These are phyloP conservation scores for Sinocyclocheilus anshuiensis DNA, from an alignment of 2,113 vertebrate species.

Conservation along the genomic window DNA sequence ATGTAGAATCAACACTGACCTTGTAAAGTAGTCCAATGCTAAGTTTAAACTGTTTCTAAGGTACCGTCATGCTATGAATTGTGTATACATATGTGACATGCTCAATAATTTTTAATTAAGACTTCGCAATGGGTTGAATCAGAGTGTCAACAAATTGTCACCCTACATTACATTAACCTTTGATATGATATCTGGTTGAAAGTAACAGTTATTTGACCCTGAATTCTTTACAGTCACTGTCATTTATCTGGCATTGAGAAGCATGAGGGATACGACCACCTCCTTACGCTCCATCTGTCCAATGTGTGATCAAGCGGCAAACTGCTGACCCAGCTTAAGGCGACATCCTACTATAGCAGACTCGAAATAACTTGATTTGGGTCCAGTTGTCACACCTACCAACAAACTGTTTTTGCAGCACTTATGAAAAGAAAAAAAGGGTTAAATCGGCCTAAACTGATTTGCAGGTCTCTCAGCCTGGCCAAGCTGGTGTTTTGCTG, in stretches of 20 bases:
- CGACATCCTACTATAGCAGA: background rate
- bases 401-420: background rate
- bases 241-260: background rate
- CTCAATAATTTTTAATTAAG: background rate
- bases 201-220: slow-evolving; percentile 10
- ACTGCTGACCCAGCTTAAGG: background rate
- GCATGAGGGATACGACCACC: background rate
- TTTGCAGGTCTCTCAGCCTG: background rate
- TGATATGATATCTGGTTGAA: background rate
- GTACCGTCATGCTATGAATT: background rate
- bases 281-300: background rate
- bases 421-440: background rate
- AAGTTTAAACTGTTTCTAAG: background rate
- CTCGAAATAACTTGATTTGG: background rate
- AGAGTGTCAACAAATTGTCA: background rate
- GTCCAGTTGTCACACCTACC: background rate
- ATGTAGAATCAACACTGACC: background rate
- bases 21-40: background rate
- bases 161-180: background rate
- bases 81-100: background rate
- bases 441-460: background rate
- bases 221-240: background rate
- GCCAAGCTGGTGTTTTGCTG: background rate
- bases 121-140: background rate
- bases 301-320: background rate